Percentiles rank a stretch among this genome's conserved stretches.
phyloP scores from a whole-genome alignment of 2,888 invertebrate species.

The Oxytorus armatus region DNA sequence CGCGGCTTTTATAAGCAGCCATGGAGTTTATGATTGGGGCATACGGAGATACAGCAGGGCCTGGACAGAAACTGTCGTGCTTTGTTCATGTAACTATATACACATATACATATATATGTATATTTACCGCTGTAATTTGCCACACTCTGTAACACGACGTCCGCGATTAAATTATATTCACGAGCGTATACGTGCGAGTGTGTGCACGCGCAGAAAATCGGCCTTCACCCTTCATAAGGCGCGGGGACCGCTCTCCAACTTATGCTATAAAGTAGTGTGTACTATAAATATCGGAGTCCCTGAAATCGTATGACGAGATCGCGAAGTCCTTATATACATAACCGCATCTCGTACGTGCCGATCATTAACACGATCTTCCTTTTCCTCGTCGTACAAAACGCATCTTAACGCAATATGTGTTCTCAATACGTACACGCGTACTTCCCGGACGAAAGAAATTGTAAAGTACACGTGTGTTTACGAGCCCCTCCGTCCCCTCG shows the following conservation, averaged over 20 bases:
- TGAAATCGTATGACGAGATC: slow-evolving; percentile 34
- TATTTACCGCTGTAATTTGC: slow-evolving; percentile 51
- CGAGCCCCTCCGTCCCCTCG: too few relatives aligned
- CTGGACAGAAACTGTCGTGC: slow-evolving; percentile 48
- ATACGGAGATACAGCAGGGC: slow-evolving; percentile 53
- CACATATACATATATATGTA: slow-evolving; percentile 33
- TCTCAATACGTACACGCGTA: background rate
- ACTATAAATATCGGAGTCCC: slow-evolving; percentile 49
- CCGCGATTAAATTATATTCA: slow-evolving; percentile 63
- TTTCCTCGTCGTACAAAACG: slow-evolving; percentile 3
- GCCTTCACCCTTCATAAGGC: slow-evolving; percentile 66
- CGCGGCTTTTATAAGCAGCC: slow-evolving; percentile 79
- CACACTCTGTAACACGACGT: slow-evolving; percentile 42
- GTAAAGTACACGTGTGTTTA: background rate
- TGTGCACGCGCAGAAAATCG: slow-evolving; percentile 60
- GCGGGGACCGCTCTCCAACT: slow-evolving; percentile 40
- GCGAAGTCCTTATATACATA: slow-evolving; percentile 36
- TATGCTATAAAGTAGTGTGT: background rate
- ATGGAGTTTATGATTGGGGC: slow-evolving; percentile 59
- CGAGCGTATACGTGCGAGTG: slow-evolving; percentile 34
- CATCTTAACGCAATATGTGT: background rate
- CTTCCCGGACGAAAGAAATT: background rate
- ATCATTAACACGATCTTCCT: slow-evolving; percentile 37
- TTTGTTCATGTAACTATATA: slow-evolving; percentile 18
- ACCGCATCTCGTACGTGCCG: background rate